Percentiles rank a stretch among this genome's conserved stretches.
phyloP scores from a whole-genome alignment of 2,888 invertebrate species.

The Thecophora atra region DNA sequence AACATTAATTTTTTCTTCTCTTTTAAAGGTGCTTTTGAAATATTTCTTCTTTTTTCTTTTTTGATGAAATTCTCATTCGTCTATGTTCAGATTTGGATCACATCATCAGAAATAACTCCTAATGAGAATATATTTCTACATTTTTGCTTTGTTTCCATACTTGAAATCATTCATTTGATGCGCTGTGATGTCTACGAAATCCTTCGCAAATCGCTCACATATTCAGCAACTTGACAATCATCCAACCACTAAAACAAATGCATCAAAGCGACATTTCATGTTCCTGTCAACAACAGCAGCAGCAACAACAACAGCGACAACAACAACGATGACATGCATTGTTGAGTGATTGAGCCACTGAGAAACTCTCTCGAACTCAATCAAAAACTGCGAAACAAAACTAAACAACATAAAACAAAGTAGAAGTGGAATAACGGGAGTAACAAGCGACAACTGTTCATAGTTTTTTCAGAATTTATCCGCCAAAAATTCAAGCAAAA shows the following conservation, averaged over 20 bases:
- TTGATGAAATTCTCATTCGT: too few species aligned
- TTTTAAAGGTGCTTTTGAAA: too few species aligned
- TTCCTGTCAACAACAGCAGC: conserved; percentile 26
- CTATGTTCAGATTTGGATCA: too few species aligned
- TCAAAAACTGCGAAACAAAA: conserved; percentile 11
- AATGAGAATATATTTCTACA: too few species aligned
- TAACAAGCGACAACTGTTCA: neutral
- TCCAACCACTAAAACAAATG: neutral
- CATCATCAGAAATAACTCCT: too few species aligned
- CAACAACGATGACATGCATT: too few species aligned
- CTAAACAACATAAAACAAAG: neutral
- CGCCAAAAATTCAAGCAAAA: neutral
- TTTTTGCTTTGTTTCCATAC: neutral
- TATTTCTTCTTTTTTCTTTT: too few species aligned
- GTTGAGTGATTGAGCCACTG: neutral
- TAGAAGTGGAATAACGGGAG: neutral
- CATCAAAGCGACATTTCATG: conserved; percentile 31
- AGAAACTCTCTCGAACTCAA: neutral
- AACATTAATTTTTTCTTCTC: too few species aligned
- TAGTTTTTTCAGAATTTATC: too few species aligned
- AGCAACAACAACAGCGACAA: neutral
- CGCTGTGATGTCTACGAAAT: neutral
- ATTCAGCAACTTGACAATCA: neutral
- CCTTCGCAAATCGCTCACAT: neutral
- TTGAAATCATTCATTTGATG: neutral